Conservation (phyloP, 2,113 vertebrate species). For the Peromyscus polionotus region DNA sequence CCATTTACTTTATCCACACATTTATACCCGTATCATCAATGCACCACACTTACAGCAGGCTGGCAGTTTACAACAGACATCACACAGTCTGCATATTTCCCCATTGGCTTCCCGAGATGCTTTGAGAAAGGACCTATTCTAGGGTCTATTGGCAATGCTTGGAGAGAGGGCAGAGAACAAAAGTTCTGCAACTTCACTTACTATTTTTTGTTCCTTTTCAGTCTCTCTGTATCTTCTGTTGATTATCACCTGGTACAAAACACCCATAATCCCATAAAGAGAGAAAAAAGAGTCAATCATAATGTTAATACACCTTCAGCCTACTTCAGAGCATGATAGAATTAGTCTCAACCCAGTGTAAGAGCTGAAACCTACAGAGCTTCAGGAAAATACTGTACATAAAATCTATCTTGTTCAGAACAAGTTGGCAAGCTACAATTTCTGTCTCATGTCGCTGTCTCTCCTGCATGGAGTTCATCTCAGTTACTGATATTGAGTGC, state of each 20-base stretch:
- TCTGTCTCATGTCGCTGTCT: rapidly evolving
- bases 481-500: too few species aligned
- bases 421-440: rapidly evolving
- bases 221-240: neutral
- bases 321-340: neutral
- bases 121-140: neutral
- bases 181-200: rapidly evolving
- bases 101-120: neutral
- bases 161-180: neutral
- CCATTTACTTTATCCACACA: neutral
- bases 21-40: neutral
- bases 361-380: neutral
- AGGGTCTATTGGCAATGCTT: neutral
- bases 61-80: neutral
- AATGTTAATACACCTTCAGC: neutral
- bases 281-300: rapidly evolving
- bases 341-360: neutral
- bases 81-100: neutral
- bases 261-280: neutral
- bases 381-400: neutral
- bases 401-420: neutral
- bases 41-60: neutral
- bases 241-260: too few species aligned
- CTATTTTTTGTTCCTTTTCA: neutral
- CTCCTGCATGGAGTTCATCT: rapidly evolving